Evolutionary conservation across 2,113 vertebrate species (phyloP).

Genomic region (Plectropomus leopardus): DNA sequence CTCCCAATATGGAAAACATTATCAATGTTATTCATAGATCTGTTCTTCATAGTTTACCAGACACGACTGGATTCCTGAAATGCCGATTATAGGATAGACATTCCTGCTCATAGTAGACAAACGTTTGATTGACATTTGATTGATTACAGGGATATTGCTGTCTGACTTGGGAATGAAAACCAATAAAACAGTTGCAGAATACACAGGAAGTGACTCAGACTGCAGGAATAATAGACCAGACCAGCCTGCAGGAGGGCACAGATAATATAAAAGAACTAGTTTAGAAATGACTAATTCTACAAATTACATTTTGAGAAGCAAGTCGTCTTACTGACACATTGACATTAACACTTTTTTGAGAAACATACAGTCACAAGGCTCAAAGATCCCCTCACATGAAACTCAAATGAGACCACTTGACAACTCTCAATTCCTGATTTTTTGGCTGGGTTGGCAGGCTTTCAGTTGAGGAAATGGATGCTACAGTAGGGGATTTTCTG

Average conservation of each 20-base stretch:
- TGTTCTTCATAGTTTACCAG: neutral
- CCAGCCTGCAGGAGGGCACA: neutral
- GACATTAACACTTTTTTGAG: no score
- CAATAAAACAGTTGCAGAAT: neutral
- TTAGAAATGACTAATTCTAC: neutral
- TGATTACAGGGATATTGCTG: neutral
- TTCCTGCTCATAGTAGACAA: slow-evolving; percentile 2
- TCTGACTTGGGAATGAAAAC: neutral
- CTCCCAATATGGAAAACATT: slow-evolving; percentile 25
- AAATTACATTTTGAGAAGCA: neutral
- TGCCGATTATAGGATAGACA: neutral
- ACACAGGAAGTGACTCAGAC: slow-evolving; percentile 33
- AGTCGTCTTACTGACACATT: neutral
- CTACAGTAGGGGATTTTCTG: neutral
- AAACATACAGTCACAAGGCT: neutral
- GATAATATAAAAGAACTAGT: neutral
- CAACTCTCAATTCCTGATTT: slow-evolving; percentile 20
- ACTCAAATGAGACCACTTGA: slow-evolving; percentile 1
- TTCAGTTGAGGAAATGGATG: slow-evolving; percentile 21
- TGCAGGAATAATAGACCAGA: neutral
- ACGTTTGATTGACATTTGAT: slow-evolving; percentile 2
- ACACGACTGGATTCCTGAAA: neutral
- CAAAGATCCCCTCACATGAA: neutral
- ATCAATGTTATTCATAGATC: neutral
- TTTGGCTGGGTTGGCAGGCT: slow-evolving; percentile 21